A percentile compares a stretch with the other conserved stretches of the same genome.
Evolutionary conservation across 2,888 invertebrate species (phyloP).

Genomic region (Callyntrura guangdongensis): DNA sequence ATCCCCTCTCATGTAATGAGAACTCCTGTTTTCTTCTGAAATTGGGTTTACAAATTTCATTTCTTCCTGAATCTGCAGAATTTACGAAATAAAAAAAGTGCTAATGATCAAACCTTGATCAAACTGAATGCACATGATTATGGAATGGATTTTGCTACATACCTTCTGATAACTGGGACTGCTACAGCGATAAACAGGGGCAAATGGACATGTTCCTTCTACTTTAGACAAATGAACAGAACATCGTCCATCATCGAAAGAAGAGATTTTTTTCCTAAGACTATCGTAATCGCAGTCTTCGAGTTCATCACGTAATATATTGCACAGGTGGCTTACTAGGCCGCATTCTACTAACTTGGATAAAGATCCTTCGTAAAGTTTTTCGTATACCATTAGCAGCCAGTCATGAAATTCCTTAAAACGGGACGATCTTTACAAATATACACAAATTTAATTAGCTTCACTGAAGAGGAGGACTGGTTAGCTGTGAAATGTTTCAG

Average conservation of each 20-base stretch:
- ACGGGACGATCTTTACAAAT: conserved; percentile 54
- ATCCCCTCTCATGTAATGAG: conserved; percentile 22
- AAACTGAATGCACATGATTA: neutral
- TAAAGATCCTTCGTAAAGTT: conserved; percentile 69
- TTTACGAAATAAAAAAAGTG: neutral
- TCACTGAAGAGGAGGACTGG: too few relatives aligned
- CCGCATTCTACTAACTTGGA: conserved; percentile 67
- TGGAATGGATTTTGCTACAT: neutral
- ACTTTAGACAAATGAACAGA: conserved; percentile 54
- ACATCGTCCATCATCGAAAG: conserved; percentile 72
- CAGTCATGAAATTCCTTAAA: conserved; percentile 75
- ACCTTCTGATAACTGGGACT: conserved; percentile 80
- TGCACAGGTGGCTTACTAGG: conserved; percentile 70
- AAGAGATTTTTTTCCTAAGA: conserved; percentile 73
- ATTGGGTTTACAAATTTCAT: conserved; percentile 44
- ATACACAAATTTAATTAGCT: too few relatives aligned
- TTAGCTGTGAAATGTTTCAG: too few relatives aligned
- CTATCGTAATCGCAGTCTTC: conserved; percentile 75
- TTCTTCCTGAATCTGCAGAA: conserved; percentile 77
- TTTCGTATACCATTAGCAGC: conserved; percentile 76
- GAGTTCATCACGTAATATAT: conserved; percentile 66
- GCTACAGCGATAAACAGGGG: conserved; percentile 75
- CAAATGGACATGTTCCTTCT: conserved; percentile 69
- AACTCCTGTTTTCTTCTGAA: neutral
- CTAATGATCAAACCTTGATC: neutral